Conservation (phyloP, 2,888 invertebrate genomes). For the Drosophila borealis region DNA sequence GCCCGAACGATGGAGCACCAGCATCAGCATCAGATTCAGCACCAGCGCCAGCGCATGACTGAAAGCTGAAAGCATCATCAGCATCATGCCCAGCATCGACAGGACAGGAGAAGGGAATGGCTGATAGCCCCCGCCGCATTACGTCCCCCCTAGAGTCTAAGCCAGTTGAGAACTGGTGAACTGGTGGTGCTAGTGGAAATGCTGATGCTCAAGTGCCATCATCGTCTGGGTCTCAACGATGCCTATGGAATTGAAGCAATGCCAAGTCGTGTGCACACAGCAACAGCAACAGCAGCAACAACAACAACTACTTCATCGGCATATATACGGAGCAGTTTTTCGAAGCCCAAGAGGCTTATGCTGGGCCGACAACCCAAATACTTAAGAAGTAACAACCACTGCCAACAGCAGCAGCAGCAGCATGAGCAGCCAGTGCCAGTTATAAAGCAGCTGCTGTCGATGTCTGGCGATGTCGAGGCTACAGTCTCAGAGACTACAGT, state of each 20-base stretch:
- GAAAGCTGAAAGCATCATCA: conserved; percentile 60
- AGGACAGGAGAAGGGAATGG: conserved; percentile 6
- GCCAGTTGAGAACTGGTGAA: conserved; percentile 56
- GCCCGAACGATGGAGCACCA: background rate
- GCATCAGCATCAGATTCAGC: background rate
- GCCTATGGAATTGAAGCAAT: conserved; percentile 60
- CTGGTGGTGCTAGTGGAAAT: conserved; percentile 36
- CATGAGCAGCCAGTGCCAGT: conserved; percentile 23
- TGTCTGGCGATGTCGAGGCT: conserved; percentile 43
- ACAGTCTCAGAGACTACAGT: conserved; percentile 11
- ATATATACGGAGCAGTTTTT: conserved; percentile 23
- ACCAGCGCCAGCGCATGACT: conserved; percentile 60
- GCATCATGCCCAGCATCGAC: conserved; percentile 17
- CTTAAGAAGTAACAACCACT: conserved; percentile 52
- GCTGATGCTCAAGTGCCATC: conserved; percentile 67
- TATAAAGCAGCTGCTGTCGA: conserved; percentile 45
- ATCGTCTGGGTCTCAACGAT: conserved; percentile 57
- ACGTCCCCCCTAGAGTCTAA: conserved; percentile 61
- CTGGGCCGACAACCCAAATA: conserved; percentile 67
- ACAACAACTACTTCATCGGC: conserved; percentile 16
- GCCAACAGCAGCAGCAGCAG: conserved; percentile 14
- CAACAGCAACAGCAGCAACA: conserved; percentile 19
- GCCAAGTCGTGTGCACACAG: conserved; percentile 50
- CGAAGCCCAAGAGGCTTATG: conserved; percentile 72
- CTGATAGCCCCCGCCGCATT: conserved; percentile 21